Conservation (phyloP, 2,797 vertebrate genomes). For the Sebastes goodei region DNA sequence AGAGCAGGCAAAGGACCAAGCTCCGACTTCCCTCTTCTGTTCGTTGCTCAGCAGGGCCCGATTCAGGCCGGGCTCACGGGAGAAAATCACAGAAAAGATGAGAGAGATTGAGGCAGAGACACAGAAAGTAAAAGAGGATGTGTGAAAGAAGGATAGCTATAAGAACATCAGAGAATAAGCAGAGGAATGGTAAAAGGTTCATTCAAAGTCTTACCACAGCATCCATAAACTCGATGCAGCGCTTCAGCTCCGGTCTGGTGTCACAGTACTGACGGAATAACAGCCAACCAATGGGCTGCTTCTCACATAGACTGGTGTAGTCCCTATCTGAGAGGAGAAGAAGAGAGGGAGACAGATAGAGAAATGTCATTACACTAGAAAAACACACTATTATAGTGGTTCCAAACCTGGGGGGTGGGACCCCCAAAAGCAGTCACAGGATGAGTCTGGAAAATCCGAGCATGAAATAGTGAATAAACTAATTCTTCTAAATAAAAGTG, state of each 20-base stretch:
- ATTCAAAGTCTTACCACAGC: conserved; percentile 77
- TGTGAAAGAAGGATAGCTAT: background rate
- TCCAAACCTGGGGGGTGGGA: background rate
- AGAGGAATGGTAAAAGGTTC: background rate
- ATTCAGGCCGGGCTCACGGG: conserved; percentile 17
- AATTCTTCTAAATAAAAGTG: background rate
- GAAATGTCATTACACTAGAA: background rate
- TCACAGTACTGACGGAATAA: conserved; percentile 94
- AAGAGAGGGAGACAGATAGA: background rate
- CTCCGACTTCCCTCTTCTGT: conserved; percentile 11
- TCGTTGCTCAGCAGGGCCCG: conserved; percentile 6
- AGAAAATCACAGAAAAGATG: conserved; percentile 14
- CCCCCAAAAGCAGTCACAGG: background rate
- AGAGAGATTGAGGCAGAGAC: conserved; percentile 11
- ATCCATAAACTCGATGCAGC: conserved; percentile 91
- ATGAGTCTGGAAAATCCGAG: background rate
- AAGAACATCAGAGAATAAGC: background rate
- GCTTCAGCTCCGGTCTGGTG: conserved; percentile 86
- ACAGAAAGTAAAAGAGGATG: background rate
- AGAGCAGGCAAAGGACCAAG: conserved; percentile 50
- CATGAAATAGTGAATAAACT: background rate
- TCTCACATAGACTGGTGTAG: conserved; percentile 91
- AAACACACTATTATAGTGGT: background rate
- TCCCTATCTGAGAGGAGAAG: conserved; percentile 84
- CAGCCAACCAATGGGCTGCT: conserved; percentile 92